phyloP scores from a whole-genome alignment of 2,888 invertebrate species.

The Hermaeophaga mercurialis region DNA sequence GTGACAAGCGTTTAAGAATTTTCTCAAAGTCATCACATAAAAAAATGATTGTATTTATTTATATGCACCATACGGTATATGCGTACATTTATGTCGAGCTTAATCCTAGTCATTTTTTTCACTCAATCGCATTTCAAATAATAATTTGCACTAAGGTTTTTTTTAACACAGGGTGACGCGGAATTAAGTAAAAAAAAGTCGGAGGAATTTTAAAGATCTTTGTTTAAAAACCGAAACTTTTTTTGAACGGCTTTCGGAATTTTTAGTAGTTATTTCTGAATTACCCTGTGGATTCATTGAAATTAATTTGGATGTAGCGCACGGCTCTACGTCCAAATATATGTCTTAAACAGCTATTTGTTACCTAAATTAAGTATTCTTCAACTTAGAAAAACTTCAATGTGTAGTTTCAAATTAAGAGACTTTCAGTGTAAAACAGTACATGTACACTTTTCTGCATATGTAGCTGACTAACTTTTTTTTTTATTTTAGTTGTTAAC shows the following conservation, averaged over 20 bases:
- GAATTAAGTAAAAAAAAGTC: too few relatives aligned
- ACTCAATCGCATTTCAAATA: neutral
- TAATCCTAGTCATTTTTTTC: constrained; percentile 5
- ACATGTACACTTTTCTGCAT: neutral
- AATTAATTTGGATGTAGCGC: neutral
- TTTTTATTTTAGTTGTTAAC: neutral
- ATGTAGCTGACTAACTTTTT: neutral
- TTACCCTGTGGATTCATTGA: neutral
- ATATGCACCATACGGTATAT: too few relatives aligned
- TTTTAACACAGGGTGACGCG: neutral
- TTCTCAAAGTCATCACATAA: too few relatives aligned
- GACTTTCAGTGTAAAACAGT: neutral
- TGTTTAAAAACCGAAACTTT: too few relatives aligned
- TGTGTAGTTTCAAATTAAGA: neutral
- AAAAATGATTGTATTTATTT: too few relatives aligned
- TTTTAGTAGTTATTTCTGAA: neutral
- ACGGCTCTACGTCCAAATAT: neutral
- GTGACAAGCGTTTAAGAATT: too few relatives aligned
- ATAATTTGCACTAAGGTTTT: neutral
- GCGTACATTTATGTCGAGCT: constrained; percentile 1
- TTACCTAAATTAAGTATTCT: constrained; percentile 1
- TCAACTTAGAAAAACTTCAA: neutral
- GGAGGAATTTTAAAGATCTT: too few relatives aligned
- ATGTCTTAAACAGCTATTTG: neutral
- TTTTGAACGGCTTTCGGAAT: too few relatives aligned